Evolutionary conservation across 2,888 invertebrate species (phyloP).

Genomic region (Hyppa rectilinea): DNA sequence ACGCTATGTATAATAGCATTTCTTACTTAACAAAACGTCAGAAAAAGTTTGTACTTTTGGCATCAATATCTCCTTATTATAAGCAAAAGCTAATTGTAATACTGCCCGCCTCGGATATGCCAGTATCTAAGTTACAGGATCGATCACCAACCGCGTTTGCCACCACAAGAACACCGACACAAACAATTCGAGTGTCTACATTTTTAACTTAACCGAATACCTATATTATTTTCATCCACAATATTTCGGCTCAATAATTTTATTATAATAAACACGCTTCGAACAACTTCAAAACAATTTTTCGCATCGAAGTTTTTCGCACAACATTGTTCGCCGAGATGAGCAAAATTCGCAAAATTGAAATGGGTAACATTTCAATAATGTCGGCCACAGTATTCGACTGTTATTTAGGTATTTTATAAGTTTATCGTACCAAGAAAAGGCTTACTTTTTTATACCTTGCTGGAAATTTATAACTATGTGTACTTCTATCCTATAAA

Average conservation of each 20-base stretch:
- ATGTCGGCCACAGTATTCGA: background rate
- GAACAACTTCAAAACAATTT: slow-evolving; percentile 9
- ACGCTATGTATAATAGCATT: too few species aligned
- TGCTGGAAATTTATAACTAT: background rate
- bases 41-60: background rate
- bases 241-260: background rate
- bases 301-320: background rate
- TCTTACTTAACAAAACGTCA: background rate
- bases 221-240: background rate
- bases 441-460: background rate
- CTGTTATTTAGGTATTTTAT: background rate
- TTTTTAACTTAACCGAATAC: background rate
- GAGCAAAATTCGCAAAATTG: background rate
- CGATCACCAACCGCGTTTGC: background rate
- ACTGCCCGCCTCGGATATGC: too few species aligned
- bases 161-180: background rate
- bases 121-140: background rate
- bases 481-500: too few species aligned
- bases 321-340: background rate
- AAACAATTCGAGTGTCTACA: background rate
- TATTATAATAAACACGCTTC: background rate
- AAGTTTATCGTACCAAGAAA: slow-evolving; percentile 5
- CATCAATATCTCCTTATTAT: background rate
- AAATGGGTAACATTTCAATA: background rate
- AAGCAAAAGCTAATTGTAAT: background rate